phyloP scores from a whole-genome alignment of 2,888 invertebrate genomes.

The Monopis laevigella region DNA sequence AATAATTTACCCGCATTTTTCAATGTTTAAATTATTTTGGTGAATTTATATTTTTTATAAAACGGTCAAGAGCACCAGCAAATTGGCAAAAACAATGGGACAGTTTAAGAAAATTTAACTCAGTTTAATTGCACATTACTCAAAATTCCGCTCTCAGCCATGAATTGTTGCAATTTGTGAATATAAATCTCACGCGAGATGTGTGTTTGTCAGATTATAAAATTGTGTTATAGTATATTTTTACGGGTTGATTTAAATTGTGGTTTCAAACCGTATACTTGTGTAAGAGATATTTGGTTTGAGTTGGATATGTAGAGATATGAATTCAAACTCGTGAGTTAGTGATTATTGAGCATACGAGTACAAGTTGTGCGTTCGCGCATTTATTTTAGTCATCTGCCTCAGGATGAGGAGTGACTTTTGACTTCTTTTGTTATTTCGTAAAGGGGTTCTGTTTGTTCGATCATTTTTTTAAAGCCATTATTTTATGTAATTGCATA shows the following conservation, averaged over 20 bases:
- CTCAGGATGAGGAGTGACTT: constrained; percentile 43
- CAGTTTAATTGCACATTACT: constrained; percentile 2
- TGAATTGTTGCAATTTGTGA: constrained; percentile 3
- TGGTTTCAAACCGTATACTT: background rate
- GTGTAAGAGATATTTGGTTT: background rate
- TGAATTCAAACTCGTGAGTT: background rate
- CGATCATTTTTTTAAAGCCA: too few relatives aligned
- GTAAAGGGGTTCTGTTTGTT: too few relatives aligned
- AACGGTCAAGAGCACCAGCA: too few relatives aligned
- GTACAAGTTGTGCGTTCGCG: too few relatives aligned
- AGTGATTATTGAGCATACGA: background rate
- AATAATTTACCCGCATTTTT: too few relatives aligned
- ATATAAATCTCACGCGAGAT: constrained; percentile 5
- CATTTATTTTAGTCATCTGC: too few relatives aligned
- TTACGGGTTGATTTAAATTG: too few relatives aligned
- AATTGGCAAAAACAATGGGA: constrained; percentile 1
- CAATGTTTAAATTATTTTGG: too few relatives aligned
- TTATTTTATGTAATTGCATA: too few relatives aligned
- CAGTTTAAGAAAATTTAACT: background rate
- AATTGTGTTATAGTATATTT: too few relatives aligned
- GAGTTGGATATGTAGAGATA: background rate
- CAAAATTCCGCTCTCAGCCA: constrained; percentile 3
- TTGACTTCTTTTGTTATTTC: constrained; percentile 41
- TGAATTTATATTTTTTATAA: too few relatives aligned
- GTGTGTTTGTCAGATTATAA: too few relatives aligned